These are phyloP conservation scores for Micropoecilia bifurca DNA, from an alignment of 2,797 vertebrate genomes.

Conservation along the genomic window DNA sequence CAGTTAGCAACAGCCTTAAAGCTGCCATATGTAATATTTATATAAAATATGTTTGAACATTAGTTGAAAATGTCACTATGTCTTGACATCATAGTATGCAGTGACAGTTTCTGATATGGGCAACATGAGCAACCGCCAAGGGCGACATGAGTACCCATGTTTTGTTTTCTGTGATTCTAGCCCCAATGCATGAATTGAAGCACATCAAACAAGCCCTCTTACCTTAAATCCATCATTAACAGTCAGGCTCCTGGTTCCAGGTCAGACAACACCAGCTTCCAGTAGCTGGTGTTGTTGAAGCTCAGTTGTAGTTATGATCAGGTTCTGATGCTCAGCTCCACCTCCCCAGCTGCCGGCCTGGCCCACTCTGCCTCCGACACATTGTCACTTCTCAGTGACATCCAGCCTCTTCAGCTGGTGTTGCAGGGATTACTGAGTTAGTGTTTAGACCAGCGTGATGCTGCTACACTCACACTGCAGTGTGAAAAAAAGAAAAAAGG, in stretches of 20 bases:
- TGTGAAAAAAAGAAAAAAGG: neutral
- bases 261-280: neutral
- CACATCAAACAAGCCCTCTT: neutral
- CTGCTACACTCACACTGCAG: neutral
- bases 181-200: neutral
- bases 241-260: neutral
- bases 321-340: neutral
- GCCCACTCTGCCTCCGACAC: neutral
- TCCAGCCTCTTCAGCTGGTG: neutral
- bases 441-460: conserved; percentile 23
- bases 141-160: no score
- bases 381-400: neutral
- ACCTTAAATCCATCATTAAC: neutral
- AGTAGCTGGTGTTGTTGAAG: neutral
- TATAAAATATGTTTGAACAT: no score
- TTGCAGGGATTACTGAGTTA: conserved; percentile 14
- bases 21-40: no score
- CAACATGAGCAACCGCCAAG: no score
- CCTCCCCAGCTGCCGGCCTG: neutral
- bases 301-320: neutral
- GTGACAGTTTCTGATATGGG: no score
- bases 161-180: neutral
- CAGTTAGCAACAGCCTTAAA: no score
- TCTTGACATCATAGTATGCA: no score
- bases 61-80: no score